phyloP scores from a whole-genome alignment of 2,113 vertebrate genomes.

The Solea solea region DNA sequence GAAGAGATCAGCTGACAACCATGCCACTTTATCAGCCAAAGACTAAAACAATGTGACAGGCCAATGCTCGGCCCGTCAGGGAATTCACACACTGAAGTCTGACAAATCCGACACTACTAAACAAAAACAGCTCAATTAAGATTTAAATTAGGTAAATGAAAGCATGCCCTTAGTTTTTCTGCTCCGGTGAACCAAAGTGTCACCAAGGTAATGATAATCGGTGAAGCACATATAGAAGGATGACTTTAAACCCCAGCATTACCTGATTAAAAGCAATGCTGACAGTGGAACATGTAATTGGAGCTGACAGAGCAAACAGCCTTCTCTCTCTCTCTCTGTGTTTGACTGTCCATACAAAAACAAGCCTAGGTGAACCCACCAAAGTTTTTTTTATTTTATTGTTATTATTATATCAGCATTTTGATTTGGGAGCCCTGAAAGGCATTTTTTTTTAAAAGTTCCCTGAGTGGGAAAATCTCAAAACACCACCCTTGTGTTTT shows the following conservation, averaged over 20 bases:
- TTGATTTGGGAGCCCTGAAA: no score
- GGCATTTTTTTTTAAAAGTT: no score
- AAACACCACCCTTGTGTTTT: no score
- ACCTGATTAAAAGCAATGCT: conserved; percentile 72
- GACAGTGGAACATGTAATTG: conserved; percentile 73
- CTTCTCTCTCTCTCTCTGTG: not conserved
- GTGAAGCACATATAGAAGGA: conserved; percentile 36
- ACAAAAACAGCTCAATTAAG: conserved; percentile 1
- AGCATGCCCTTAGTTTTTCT: not conserved
- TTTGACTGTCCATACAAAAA: conserved; percentile 23
- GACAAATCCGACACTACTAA: conserved; percentile 9
- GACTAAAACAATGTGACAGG: conserved; percentile 51
- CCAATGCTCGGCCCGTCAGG: conserved; percentile 8
- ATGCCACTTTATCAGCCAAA: conserved; percentile 65
- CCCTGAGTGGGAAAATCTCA: no score
- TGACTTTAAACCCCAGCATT: conserved; percentile 66
- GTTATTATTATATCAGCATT: no score
- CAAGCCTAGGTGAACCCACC: not conserved
- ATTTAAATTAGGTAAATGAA: not conserved
- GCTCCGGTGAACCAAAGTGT: conserved; percentile 21
- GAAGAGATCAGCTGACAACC: conserved; percentile 65
- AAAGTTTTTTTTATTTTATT: no score
- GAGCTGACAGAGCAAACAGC: conserved; percentile 64
- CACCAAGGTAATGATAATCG: conserved; percentile 37
- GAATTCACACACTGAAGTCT: conserved; percentile 12